These are phyloP conservation scores for Drosophila pachea DNA, from an alignment of 1,140 invertebrate species.

Conservation along the genomic window DNA sequence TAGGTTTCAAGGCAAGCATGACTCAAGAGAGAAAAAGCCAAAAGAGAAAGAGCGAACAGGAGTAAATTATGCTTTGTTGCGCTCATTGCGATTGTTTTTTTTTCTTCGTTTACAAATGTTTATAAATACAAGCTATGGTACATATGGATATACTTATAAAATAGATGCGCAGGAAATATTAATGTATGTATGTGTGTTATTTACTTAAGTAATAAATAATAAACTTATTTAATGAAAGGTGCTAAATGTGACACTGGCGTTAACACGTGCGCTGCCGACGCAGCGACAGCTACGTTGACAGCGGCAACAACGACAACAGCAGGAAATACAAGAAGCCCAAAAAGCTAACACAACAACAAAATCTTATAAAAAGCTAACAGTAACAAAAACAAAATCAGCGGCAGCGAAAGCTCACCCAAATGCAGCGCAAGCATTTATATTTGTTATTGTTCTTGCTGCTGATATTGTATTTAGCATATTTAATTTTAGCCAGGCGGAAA, in stretches of 20 bases:
- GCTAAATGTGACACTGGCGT: constrained; percentile 19
- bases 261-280: constrained; percentile 61
- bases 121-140: constrained; percentile 19
- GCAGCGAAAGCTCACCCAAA: constrained; percentile 26
- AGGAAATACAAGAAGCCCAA: constrained; percentile 64
- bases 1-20: constrained; percentile 38
- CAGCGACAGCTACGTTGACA: constrained; percentile 11
- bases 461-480: constrained; percentile 52
- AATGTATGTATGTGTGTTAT: neutral
- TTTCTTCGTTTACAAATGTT: constrained; percentile 17
- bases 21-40: constrained; percentile 11
- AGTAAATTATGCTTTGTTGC: neutral
- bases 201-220: constrained; percentile 32
- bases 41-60: neutral
- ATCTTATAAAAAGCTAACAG: constrained; percentile 15
- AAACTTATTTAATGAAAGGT: constrained; percentile 46
- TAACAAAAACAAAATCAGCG: constrained; percentile 31
- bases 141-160: neutral
- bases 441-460: constrained; percentile 19
- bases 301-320: constrained; percentile 15
- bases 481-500: constrained; percentile 69
- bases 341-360: constrained; percentile 12
- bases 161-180: neutral
- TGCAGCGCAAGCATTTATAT: constrained; percentile 39
- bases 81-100: constrained; percentile 1